Conservation (phyloP, 2,888 invertebrate genomes). For the Phyto melanocephala region DNA sequence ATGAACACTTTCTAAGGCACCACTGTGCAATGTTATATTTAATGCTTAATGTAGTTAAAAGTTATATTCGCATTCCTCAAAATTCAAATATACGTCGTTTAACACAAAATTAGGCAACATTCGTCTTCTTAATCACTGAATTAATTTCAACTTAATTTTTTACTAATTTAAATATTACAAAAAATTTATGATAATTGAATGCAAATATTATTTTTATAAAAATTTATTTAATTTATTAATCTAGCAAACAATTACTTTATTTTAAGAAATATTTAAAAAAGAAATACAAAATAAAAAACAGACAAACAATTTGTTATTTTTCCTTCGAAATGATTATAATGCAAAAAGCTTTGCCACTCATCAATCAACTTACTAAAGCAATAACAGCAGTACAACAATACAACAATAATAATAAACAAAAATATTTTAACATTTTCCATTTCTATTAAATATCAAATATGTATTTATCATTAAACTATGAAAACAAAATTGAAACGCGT, state of each 20-base stretch:
- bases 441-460: slow-evolving; percentile 16
- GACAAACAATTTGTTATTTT: slow-evolving; percentile 5
- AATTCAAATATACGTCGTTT: too few relatives aligned
- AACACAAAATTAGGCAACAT: too few relatives aligned
- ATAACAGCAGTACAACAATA: not conserved
- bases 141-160: too few relatives aligned
- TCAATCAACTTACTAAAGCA: slow-evolving; percentile 34
- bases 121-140: too few relatives aligned
- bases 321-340: slow-evolving; percentile 18
- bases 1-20: too few relatives aligned
- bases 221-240: not conserved
- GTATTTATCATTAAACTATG: slow-evolving; percentile 13
- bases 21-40: too few relatives aligned
- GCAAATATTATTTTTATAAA: not conserved
- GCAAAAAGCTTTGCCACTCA: slow-evolving; percentile 46
- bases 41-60: too few relatives aligned
- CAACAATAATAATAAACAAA: not conserved
- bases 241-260: not conserved
- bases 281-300: not conserved
- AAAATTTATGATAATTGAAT: not conserved
- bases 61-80: too few relatives aligned
- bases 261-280: not conserved
- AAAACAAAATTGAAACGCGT: slow-evolving; percentile 5
- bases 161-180: too few relatives aligned
- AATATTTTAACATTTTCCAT: slow-evolving; percentile 8